Conservation (phyloP, 1,140 invertebrate species). For the Tetramorium parvispinum region DNA sequence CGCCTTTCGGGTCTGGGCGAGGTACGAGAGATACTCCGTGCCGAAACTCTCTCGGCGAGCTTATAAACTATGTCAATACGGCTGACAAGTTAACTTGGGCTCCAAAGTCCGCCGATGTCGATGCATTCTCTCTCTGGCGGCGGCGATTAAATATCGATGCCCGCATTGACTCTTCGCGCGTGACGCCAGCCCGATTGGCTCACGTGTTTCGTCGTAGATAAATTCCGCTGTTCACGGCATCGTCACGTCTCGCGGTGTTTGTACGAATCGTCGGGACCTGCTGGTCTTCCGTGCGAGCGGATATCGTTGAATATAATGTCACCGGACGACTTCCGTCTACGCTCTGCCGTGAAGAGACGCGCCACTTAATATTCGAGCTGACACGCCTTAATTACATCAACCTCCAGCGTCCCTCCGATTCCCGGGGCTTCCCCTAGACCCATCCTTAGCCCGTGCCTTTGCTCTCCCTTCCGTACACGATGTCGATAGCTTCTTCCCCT, state of each 20-base stretch:
- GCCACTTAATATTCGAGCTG: slow-evolving; percentile 65
- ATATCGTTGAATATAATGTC: slow-evolving; percentile 66
- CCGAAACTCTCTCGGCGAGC: neutral
- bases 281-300: slow-evolving; percentile 10
- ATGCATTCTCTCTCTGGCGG: neutral
- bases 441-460: neutral
- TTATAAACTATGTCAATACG: neutral
- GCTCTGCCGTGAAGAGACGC: slow-evolving; percentile 28
- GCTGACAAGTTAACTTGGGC: neutral
- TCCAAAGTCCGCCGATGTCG: neutral
- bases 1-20: neutral
- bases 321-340: slow-evolving; percentile 61
- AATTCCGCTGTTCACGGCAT: neutral
- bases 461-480: neutral
- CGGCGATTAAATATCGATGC: neutral
- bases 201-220: neutral
- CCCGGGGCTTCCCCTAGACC: neutral
- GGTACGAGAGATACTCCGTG: neutral
- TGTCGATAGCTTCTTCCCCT: neutral
- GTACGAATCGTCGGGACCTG: neutral
- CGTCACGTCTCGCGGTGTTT: neutral
- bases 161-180: neutral
- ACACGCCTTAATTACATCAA: slow-evolving; percentile 72
- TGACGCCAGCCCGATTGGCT: neutral
- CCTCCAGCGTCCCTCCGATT: slow-evolving; percentile 54